These are phyloP conservation scores for Corythoichthys intestinalis DNA, from an alignment of 2,113 vertebrate species.

Conservation along the genomic window DNA sequence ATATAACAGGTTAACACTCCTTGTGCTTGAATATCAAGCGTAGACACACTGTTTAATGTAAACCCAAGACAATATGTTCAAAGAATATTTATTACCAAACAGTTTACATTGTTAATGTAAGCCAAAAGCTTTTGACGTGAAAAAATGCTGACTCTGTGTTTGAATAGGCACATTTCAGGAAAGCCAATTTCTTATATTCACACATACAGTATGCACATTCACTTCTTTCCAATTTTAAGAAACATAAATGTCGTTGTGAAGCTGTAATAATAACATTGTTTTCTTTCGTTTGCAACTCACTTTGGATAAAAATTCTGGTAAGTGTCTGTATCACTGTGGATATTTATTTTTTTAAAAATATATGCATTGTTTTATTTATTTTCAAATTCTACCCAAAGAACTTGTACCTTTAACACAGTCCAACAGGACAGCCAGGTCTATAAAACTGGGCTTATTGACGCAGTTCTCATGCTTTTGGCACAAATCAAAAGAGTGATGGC, in stretches of 20 bases:
- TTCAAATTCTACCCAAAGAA: not conserved
- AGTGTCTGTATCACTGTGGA: conserved; percentile 66
- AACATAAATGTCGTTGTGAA: not conserved
- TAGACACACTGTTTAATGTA: not conserved
- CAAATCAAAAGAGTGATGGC: no score
- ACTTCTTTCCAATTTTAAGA: conserved; percentile 5
- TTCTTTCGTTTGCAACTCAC: conserved; percentile 76
- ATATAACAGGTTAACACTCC: conserved; percentile 1
- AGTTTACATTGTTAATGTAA: not conserved
- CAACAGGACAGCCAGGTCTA: no score
- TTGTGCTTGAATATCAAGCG: not conserved
- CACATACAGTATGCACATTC: not conserved
- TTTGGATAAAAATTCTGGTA: conserved; percentile 79
- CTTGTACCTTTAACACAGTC: not conserved
- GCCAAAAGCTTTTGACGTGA: not conserved
- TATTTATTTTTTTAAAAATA: not conserved
- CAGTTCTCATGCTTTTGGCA: no score
- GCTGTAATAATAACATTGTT: conserved; percentile 31
- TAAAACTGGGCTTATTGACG: no score
- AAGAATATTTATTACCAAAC: not conserved
- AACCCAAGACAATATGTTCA: not conserved
- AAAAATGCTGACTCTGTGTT: not conserved
- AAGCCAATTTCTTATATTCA: not conserved
- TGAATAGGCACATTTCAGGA: not conserved
- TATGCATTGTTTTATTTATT: not conserved